Evolutionary conservation across 2,113 vertebrate genomes (phyloP).

Genomic region (Semnornis frantzii): DNA sequence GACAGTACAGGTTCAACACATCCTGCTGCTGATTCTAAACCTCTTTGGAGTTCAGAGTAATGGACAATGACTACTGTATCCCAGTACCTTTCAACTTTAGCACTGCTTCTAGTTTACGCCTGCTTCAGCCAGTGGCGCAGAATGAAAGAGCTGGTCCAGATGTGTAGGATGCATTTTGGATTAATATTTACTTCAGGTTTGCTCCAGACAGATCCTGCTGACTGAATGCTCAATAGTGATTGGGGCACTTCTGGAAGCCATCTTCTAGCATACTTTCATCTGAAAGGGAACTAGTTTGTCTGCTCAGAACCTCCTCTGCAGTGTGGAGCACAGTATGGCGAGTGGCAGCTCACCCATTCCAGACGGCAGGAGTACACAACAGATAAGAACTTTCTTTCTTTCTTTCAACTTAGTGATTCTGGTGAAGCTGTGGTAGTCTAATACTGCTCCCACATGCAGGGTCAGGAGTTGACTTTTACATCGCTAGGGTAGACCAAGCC

Average conservation of each 20-base stretch:
- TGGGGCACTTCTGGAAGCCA: neutral
- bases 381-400: neutral
- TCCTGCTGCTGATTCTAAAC: neutral
- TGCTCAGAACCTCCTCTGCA: neutral
- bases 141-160: neutral
- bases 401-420: neutral
- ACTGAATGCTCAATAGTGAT: neutral
- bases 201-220: neutral
- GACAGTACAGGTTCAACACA: neutral
- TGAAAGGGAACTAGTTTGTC: neutral
- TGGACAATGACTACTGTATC: neutral
- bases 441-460: neutral
- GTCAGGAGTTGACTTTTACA: neutral
- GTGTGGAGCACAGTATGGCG: neutral
- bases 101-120: neutral
- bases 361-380: neutral
- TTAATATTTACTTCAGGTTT: neutral
- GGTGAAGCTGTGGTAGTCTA: neutral
- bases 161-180: neutral
- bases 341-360: neutral
- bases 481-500: too few relatives aligned
- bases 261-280: neutral
- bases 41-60: neutral
- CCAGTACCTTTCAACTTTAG: neutral
- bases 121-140: neutral